Evolutionary conservation across 2,797 vertebrate species (phyloP).

Genomic region (Pyrocephalus nanus): DNA sequence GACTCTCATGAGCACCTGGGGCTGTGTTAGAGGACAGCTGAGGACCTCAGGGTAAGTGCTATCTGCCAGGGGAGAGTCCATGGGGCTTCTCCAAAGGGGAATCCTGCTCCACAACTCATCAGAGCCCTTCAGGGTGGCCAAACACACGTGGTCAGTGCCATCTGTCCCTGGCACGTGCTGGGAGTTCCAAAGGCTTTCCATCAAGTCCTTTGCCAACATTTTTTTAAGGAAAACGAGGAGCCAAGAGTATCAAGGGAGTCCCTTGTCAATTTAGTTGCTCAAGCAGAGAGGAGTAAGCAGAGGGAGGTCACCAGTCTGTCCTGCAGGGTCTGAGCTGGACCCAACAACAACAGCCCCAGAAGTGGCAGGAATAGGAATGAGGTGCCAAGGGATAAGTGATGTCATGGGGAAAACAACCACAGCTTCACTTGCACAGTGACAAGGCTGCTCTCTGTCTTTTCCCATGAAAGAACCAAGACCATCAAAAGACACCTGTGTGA

Average conservation of each 20-base stretch:
- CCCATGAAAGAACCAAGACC: not conserved
- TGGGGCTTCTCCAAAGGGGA: not conserved
- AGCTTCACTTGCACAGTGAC: not conserved
- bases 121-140: not conserved
- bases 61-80: not conserved
- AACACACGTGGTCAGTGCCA: fast-evolving
- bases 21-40: not conserved
- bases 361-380: not conserved
- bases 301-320: not conserved
- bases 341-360: not conserved
- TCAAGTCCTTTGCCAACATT: not conserved
- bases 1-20: not conserved
- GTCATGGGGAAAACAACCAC: not conserved
- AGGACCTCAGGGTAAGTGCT: not conserved
- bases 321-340: not conserved
- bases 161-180: not conserved
- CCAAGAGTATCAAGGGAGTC: not conserved
- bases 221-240: not conserved
- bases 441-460: not conserved
- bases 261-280: not conserved
- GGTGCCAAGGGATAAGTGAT: not conserved
- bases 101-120: not conserved
- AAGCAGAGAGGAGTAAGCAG: not conserved
- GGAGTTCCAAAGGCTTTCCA: not conserved
- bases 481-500: not conserved